A percentile compares a stretch with the other conserved stretches of the same genome.
phyloP scores from a whole-genome alignment of 1,140 invertebrate species.

The Drosophila ananassae region DNA sequence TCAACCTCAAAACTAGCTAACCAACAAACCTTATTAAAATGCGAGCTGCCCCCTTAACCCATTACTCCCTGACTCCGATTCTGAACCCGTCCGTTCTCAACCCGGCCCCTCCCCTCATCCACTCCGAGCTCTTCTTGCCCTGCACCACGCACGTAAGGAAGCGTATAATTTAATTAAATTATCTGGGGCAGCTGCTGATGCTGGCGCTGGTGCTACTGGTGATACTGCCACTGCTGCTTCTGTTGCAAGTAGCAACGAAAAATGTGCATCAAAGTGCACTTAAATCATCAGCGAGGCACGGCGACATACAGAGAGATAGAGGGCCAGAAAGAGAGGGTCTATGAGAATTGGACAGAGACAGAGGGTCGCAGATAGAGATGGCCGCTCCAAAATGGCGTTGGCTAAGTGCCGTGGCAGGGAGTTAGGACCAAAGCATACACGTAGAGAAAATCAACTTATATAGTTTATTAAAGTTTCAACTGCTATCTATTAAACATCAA shows the following conservation, averaged over 20 bases:
- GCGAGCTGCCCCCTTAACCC: conserved; percentile 57
- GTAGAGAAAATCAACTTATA: background rate
- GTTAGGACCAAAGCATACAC: conserved; percentile 6
- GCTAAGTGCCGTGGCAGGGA: conserved; percentile 77
- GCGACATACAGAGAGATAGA: conserved; percentile 68
- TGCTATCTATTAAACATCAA: background rate
- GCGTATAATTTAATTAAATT: conserved; percentile 83
- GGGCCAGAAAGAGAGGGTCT: conserved; percentile 13
- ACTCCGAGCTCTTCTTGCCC: background rate
- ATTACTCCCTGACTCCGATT: conserved; percentile 39
- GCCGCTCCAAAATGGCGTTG: conserved; percentile 63
- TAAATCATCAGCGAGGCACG: conserved; percentile 81
- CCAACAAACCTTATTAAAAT: conserved; percentile 81
- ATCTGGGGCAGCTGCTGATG: conserved; percentile 72
- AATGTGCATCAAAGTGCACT: conserved; percentile 82
- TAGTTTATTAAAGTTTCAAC: background rate
- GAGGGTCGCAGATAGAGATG: conserved; percentile 5
- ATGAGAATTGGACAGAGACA: conserved; percentile 13
- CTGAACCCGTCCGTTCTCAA: background rate
- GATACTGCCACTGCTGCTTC: conserved; percentile 45
- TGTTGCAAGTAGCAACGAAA: conserved; percentile 72
- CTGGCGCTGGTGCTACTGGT: conserved; percentile 6
- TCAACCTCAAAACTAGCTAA: conserved; percentile 80
- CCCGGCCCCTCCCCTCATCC: background rate
- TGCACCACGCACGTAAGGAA: conserved; percentile 69